Evolutionary conservation across 2,797 vertebrate species (phyloP).

Genomic region (Sebastiscus albofasciatus): DNA sequence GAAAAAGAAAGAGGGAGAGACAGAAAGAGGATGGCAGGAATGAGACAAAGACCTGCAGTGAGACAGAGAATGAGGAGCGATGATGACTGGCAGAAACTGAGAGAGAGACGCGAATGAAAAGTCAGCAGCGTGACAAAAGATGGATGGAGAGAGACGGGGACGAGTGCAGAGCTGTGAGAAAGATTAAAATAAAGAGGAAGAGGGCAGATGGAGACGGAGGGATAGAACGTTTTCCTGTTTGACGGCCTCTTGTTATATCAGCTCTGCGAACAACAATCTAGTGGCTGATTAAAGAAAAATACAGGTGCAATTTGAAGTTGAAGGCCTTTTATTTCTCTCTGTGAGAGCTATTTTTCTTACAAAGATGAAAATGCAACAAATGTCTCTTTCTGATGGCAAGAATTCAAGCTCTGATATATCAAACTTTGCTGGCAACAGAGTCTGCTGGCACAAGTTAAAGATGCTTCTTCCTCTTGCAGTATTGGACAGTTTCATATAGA

Average conservation of each 20-base stretch:
- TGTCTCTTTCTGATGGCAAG: not conserved
- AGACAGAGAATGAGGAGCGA: not conserved
- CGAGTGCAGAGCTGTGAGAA: constrained; percentile 13
- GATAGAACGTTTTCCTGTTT: not conserved
- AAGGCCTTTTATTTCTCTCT: not conserved
- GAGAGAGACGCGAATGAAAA: constrained; percentile 15
- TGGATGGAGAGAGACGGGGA: constrained; percentile 13
- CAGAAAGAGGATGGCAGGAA: constrained; percentile 6
- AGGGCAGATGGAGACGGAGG: constrained; percentile 11
- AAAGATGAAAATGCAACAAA: not conserved
- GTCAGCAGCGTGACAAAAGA: constrained; percentile 37
- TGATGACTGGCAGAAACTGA: constrained; percentile 15
- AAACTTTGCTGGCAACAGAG: not conserved
- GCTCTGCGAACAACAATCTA: not conserved
- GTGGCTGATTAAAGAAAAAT: not conserved
- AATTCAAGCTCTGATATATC: not conserved
- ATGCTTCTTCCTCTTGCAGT: not conserved
- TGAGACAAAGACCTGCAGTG: constrained; percentile 33
- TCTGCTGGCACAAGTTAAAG: not conserved
- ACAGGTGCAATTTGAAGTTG: not conserved
- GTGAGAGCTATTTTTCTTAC: not conserved
- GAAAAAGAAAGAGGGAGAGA: not conserved
- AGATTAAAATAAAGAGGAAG: constrained; percentile 28
- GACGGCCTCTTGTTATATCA: not conserved
- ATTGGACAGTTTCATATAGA: not conserved